Base-by-base conservation (phyloP, 2,797 vertebrate genomes). In the Geotrypetes seraphini region DNA sequence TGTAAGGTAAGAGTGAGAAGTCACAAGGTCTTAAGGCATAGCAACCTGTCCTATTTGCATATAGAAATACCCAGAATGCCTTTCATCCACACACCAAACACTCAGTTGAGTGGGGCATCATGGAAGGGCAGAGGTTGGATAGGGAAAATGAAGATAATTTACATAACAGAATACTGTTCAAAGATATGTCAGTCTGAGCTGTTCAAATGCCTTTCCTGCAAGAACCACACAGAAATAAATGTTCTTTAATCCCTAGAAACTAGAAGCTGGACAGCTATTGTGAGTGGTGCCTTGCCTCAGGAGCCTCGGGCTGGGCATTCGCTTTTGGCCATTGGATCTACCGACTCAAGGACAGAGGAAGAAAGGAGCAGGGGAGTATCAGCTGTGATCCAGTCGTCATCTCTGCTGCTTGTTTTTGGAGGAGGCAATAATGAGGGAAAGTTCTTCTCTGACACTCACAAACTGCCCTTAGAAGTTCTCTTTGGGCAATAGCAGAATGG, bases 361-460 rank as follows among this genome's bases (percentile, higher is more conserved):
- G 59, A 66, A 4, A 49, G 43, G 2, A 47, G 15, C 13, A 50
- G 52, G 7, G n/a, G 25, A 3, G n/a, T n/a, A n/a, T n/a, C n/a
- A n/a, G n/a, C n/a, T n/a, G 10, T 7, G 3, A 7, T 3, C 3
- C n/a, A n/a, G n/a, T n/a, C n/a, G n/a, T 19, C 34, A 12, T 20
- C 6, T 20, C 31, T 39, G 3, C 47, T 88, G 45, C 46, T 88
- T 33, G 66, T 85, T 46, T 87, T 87, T 7, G 84, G 84, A 25
- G 86, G 84, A 5, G 84, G 86, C 6, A 78, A 88, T 63, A 88
- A 88, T 10, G 84, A 88, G 60, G 77, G 84, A 6, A 63, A 57
- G 25, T 88, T 87, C 53, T 88, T 75, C 66, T 78, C 64, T 2
- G 81, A 87, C 53, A 53, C 85, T 47, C 68, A 58, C 4, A 69